phyloP scores from a whole-genome alignment of 2,113 vertebrate species.

The Sitta europaea region DNA sequence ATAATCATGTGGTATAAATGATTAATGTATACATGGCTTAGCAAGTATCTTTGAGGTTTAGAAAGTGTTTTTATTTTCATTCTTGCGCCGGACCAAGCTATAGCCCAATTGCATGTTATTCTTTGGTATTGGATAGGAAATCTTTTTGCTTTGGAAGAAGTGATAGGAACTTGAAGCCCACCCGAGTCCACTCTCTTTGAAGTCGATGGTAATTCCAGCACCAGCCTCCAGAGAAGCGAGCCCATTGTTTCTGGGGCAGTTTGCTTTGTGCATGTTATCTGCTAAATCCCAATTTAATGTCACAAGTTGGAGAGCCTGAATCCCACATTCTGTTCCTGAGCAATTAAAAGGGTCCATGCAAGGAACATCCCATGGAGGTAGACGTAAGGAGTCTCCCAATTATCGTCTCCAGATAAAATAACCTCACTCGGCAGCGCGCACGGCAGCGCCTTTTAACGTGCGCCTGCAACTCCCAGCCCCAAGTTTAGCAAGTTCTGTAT shows the following conservation, averaged over 20 bases:
- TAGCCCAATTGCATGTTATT: slow-evolving; percentile 60
- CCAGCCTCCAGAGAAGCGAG: not conserved
- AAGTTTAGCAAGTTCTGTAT: slow-evolving; percentile 19
- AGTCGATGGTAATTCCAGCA: not conserved
- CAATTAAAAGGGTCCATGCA: not conserved
- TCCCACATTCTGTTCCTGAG: not conserved
- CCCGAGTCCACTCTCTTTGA: not conserved
- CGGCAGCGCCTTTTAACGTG: not conserved
- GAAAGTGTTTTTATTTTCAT: slow-evolving; percentile 78
- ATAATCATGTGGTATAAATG: slow-evolving; percentile 80
- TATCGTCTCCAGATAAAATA: slow-evolving; percentile 1
- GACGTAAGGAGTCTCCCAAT: not conserved
- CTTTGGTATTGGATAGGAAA: slow-evolving; percentile 4
- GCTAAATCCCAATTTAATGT: slow-evolving; percentile 45
- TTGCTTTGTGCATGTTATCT: slow-evolving; percentile 8
- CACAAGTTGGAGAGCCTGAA: not conserved
- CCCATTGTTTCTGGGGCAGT: slow-evolving; percentile 36
- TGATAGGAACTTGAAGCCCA: not conserved
- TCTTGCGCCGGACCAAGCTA: slow-evolving; percentile 55
- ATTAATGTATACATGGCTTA: slow-evolving; percentile 82
- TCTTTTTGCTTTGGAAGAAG: not conserved
- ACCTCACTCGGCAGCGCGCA: not conserved
- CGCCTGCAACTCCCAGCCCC: not conserved
- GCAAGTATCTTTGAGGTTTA: slow-evolving; percentile 75
- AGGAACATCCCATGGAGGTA: not conserved